Conservation (phyloP, 2,797 vertebrate species). For the Pygocentrus nattereri region DNA sequence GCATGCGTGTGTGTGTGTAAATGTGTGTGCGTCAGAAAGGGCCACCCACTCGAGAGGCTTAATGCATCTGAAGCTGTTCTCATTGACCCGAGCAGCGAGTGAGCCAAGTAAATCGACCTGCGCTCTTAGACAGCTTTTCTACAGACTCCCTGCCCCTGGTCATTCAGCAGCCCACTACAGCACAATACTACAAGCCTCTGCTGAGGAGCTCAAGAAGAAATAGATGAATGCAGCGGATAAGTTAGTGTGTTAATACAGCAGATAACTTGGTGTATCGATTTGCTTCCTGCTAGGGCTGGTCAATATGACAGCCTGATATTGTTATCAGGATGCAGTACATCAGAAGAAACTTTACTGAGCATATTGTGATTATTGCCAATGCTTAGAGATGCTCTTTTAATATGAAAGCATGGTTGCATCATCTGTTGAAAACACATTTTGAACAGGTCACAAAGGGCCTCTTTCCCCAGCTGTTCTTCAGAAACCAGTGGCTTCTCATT, state of each 20-base stretch:
- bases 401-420: too few relatives aligned
- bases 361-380: neutral
- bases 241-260: neutral
- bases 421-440: too few relatives aligned
- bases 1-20: neutral
- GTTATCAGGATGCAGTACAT: neutral
- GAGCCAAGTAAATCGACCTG: constrained; percentile 21
- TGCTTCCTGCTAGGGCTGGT: neutral
- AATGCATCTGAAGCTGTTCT: constrained; percentile 33
- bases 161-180: neutral
- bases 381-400: too few relatives aligned
- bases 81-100: constrained; percentile 1
- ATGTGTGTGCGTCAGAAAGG: neutral
- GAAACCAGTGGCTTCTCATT: too few relatives aligned
- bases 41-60: constrained; percentile 24
- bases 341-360: neutral
- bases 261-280: neutral
- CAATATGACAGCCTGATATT: neutral
- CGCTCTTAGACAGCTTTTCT: constrained; percentile 23
- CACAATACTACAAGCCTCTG: neutral
- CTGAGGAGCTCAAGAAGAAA: neutral
- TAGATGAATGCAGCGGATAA: neutral
- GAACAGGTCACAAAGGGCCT: too few relatives aligned
- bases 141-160: neutral
- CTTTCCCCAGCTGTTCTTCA: too few relatives aligned